phyloP scores from a whole-genome alignment of 2,113 vertebrate species.

The Sebastes schlegelii region DNA sequence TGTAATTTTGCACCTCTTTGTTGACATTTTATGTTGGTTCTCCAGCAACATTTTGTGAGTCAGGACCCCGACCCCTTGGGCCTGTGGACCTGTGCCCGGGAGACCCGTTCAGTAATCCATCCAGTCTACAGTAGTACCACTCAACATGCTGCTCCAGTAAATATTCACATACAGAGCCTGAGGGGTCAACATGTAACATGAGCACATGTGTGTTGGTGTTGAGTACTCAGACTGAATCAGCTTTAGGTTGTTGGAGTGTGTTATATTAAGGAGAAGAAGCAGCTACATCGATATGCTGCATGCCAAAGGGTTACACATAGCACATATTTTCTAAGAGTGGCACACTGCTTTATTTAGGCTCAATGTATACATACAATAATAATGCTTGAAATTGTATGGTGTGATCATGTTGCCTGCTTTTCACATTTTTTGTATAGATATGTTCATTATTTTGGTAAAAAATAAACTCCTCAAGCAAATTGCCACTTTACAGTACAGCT shows the following conservation, averaged over 20 bases:
- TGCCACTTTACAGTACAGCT: not conserved
- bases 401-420: not conserved
- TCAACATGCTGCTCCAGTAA: not conserved
- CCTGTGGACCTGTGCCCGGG: too few species aligned
- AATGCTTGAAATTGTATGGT: not conserved
- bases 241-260: not conserved
- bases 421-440: not conserved
- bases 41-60: too few species aligned
- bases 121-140: not conserved
- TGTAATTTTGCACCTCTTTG: too few species aligned
- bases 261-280: not conserved
- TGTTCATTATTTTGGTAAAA: not conserved
- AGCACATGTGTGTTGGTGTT: constrained; percentile 1
- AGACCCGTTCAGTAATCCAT: not conserved
- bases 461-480: not conserved
- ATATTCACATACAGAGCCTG: constrained; percentile 23
- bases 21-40: too few species aligned
- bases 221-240: not conserved
- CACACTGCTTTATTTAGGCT: not conserved
- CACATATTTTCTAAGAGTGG: not conserved
- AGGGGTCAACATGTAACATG: constrained; percentile 8
- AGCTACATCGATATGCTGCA: not conserved
- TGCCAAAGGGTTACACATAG: not conserved
- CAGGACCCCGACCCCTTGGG: too few species aligned
- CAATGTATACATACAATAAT: not conserved